Evolutionary conservation across 2,797 vertebrate species (phyloP).

Genomic region (Leptodactylus fallax): DNA sequence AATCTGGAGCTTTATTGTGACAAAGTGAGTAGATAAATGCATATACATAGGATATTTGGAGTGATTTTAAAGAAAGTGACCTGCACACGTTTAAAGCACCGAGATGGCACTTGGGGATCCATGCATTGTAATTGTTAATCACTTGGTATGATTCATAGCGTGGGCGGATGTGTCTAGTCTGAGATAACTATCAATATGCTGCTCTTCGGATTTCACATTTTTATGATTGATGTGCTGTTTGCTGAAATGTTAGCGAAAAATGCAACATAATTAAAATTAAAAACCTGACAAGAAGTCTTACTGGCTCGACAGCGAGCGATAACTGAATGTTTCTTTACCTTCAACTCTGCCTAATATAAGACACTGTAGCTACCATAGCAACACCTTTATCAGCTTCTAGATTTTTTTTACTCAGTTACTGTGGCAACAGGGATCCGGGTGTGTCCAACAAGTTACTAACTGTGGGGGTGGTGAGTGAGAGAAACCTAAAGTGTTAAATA

Average conservation of each 20-base stretch:
- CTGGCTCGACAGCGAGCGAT: neutral
- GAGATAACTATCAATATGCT: slow-evolving; percentile 36
- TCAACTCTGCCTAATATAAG: slow-evolving; percentile 67
- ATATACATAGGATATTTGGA: neutral
- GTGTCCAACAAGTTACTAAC: slow-evolving; percentile 69
- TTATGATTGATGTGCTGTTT: neutral
- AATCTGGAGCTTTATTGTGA: slow-evolving; percentile 95
- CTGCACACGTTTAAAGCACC: neutral
- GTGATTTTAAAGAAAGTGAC: neutral
- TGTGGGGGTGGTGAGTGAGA: slow-evolving; percentile 73
- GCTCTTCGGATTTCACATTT: slow-evolving; percentile 22
- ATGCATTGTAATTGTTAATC: slow-evolving; percentile 36
- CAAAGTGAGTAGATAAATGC: slow-evolving; percentile 78
- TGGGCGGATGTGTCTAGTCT: slow-evolving; percentile 51
- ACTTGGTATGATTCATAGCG: slow-evolving; percentile 42
- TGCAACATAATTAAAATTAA: slow-evolving; percentile 28
- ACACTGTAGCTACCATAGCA: slow-evolving; percentile 76
- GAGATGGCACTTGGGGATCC: slow-evolving; percentile 6
- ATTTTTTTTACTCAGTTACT: slow-evolving; percentile 70
- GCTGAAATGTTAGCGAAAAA: neutral
- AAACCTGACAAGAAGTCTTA: neutral
- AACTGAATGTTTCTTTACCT: slow-evolving; percentile 27
- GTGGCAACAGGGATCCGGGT: slow-evolving; percentile 74
- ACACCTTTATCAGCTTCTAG: slow-evolving; percentile 69
- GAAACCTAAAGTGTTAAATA: slow-evolving; percentile 65